Base-by-base conservation (phyloP, 2,888 invertebrate species). In the Tethea ocularis region DNA sequence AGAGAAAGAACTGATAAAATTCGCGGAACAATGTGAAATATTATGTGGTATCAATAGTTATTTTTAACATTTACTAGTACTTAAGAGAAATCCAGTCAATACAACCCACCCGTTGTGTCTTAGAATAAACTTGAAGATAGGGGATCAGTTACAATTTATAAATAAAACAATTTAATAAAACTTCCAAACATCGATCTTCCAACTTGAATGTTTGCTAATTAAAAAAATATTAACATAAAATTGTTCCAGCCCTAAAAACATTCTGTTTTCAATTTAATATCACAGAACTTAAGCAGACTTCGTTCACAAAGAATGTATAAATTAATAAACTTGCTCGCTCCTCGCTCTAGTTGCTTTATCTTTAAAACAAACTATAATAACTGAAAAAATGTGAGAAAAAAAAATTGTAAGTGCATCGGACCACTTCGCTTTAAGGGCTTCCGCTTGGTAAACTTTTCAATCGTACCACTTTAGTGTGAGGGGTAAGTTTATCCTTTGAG, bases 381-480 rank as follows among this genome's bases (percentile, higher is more conserved):
- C n/a, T 64, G 66, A 68, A 62, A 71, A 74, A 76, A 67, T 64
- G 59, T 51, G 64, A 65, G 71, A 75, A 73, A 74, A 63, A n/a
- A 13, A 58, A 59, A 41, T 41, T 46, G 20, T 20, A 65, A 79
- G 77, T 82, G 83, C 83, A 84, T 74, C 75, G 66, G 61, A 71
- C 73, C 74, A 77, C 75, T 77, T 74, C 58, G 67, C 74, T 79
- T 69, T 77, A 79, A 84, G 83, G 82, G 81, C 77, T 81, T 80
- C 72, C 75, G 78, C 76, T 71, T 69, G 64, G 72, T 63, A 76
- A 85, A 87, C 83, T 87, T 86, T 83, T 81, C 86, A 82, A 87
- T 87, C 85, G 83, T 62, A 74, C 76, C 84, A 83, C 82, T 87
- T 82, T 75, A 70, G 71, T 69, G 69, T 26, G 24, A 69, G 68